Percentiles rank a stretch among this genome's conserved stretches.
phyloP scores from a whole-genome alignment of 2,113 vertebrate species.

The Labeo catla region DNA sequence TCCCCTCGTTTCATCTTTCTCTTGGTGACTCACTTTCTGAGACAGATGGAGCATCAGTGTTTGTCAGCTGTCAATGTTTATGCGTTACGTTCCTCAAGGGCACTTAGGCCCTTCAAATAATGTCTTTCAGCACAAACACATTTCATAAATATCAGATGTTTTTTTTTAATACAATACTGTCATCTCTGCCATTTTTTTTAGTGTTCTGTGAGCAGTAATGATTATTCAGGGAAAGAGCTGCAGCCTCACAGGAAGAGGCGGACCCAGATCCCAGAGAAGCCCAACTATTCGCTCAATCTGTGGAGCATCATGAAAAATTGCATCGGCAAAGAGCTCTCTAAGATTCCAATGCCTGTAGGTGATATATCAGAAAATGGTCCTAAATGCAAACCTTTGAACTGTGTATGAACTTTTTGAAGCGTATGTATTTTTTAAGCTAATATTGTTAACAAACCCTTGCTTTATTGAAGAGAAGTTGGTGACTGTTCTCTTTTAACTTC shows the following conservation, averaged over 20 bases:
- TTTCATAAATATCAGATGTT: background rate
- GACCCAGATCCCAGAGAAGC: conserved; percentile 89
- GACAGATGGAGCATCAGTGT: background rate
- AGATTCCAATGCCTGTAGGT: conserved; percentile 96
- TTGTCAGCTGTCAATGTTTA: conserved; percentile 1
- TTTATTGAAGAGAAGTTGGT: too few relatives aligned
- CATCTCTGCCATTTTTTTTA: conserved; percentile 43
- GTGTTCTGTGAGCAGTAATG: conserved; percentile 76
- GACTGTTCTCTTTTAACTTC: too few relatives aligned
- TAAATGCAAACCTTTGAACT: background rate
- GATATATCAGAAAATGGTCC: background rate
- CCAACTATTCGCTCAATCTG: conserved; percentile 98
- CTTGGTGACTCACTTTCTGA: background rate
- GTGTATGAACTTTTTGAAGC: too few relatives aligned
- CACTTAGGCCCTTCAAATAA: background rate
- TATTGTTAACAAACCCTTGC: too few relatives aligned
- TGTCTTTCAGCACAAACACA: conserved; percentile 15
- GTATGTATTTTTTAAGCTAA: too few relatives aligned
- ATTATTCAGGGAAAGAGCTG: conserved; percentile 76
- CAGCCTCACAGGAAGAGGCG: conserved; percentile 81
- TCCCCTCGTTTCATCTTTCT: background rate
- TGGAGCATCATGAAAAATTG: conserved; percentile 99
- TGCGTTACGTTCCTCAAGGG: conserved; percentile 6
- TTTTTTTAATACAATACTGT: conserved; percentile 36
- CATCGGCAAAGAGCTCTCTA: conserved; percentile 97